Conservation (phyloP, 2,113 vertebrate genomes). For the Camarhynchus parvulus region DNA sequence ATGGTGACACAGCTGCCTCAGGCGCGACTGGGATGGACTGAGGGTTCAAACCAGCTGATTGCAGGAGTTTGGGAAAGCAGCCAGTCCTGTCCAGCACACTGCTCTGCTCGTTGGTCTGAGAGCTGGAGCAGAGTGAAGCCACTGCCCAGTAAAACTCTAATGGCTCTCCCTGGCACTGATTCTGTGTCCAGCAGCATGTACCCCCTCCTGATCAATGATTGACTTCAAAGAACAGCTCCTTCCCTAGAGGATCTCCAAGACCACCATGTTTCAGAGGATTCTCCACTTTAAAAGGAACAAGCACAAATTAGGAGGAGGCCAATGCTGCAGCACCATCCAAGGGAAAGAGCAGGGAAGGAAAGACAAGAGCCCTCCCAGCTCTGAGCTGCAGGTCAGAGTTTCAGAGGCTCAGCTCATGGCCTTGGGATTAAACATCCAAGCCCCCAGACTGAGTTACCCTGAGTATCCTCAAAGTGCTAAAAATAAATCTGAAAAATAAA, state of each 20-base stretch:
- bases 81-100: neutral
- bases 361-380: neutral
- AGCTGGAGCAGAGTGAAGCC: neutral
- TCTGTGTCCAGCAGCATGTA: neutral
- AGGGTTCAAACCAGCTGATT: neutral
- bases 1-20: neutral
- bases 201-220: neutral
- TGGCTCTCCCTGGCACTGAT: neutral
- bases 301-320: neutral
- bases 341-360: neutral
- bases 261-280: neutral
- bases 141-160: neutral
- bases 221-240: neutral
- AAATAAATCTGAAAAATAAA: conserved; percentile 84
- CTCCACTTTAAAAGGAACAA: neutral
- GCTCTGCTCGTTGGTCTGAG: neutral
- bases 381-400: neutral
- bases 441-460: neutral
- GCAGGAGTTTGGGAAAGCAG: neutral
- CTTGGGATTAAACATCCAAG: neutral
- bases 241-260: neutral
- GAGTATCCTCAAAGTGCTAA: conserved; percentile 40
- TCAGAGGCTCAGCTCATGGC: neutral
- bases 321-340: accelerated
- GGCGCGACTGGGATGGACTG: neutral